These are phyloP conservation scores for Eurytoma adleriae DNA, from an alignment of 2,888 invertebrate species.

Conservation along the genomic window DNA sequence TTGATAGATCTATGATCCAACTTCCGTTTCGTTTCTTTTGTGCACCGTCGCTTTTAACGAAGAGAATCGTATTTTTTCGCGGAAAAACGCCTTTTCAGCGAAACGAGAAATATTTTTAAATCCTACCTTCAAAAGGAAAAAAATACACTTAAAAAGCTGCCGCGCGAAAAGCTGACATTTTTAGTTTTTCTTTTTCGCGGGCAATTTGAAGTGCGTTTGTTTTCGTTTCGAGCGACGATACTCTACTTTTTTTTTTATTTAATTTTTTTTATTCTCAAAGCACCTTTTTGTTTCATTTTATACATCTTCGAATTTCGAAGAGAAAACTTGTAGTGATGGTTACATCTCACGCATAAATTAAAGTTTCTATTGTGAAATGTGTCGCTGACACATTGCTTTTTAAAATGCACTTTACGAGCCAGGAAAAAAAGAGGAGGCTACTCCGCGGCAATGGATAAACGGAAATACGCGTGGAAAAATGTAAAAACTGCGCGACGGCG, in stretches of 20 bases:
- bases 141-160: too few species aligned
- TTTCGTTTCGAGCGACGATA: not conserved
- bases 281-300: not conserved
- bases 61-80: not conserved
- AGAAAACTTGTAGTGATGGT: too few species aligned
- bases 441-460: not conserved
- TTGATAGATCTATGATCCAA: not conserved
- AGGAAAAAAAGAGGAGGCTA: not conserved
- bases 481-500: not conserved
- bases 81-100: too few species aligned
- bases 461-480: not conserved
- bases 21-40: not conserved
- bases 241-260: not conserved
- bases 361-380: not conserved
- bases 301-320: not conserved
- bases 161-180: too few species aligned
- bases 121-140: too few species aligned
- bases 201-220: not conserved
- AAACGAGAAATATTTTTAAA: too few species aligned
- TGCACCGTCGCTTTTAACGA: not conserved
- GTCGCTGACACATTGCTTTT: not conserved
- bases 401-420: not conserved
- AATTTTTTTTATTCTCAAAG: not conserved
- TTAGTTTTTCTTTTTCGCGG: too few species aligned
- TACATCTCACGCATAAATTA: not conserved